These are phyloP conservation scores for Notarius lentiginosus DNA, from an alignment of 2,113 vertebrate genomes.

Conservation along the genomic window DNA sequence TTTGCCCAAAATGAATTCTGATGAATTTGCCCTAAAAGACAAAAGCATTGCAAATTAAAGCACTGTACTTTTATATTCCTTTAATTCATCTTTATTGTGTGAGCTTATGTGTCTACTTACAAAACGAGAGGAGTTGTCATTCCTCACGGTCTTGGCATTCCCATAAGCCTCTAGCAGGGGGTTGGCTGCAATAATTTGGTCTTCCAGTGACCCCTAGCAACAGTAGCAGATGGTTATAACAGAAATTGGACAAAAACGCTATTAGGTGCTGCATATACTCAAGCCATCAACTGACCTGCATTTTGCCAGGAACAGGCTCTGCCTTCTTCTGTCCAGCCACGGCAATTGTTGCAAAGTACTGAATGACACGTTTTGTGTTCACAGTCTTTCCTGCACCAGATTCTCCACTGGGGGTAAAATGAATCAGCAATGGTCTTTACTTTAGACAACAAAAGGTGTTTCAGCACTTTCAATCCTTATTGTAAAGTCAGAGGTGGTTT, in stretches of 20 bases:
- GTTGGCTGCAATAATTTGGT: constrained; percentile 68
- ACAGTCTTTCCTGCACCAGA: constrained; percentile 94
- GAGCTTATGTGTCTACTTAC: constrained; percentile 59
- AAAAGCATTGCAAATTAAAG: no score
- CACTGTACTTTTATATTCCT: no score
- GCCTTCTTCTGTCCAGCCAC: constrained; percentile 75
- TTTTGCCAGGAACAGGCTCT: constrained; percentile 69
- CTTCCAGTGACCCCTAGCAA: constrained; percentile 77
- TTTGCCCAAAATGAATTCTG: no score
- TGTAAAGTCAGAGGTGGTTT: no score
- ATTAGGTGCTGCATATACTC: no score
- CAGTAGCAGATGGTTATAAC: no score
- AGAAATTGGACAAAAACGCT: no score
- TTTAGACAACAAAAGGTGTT: no score
- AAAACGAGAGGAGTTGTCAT: constrained; percentile 86
- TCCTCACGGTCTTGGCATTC: constrained; percentile 86
- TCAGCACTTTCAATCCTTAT: no score
- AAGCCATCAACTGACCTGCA: constrained; percentile 68
- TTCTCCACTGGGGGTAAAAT: constrained; percentile 79
- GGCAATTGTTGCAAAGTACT: constrained; percentile 83
- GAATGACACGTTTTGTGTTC: constrained; percentile 94
- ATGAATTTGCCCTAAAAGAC: no score
- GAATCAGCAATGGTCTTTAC: no score
- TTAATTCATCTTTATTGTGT: no score
- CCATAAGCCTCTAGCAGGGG: constrained; percentile 82